phyloP scores from a whole-genome alignment of 2,888 invertebrate species.

The Apotomis turbidana region DNA sequence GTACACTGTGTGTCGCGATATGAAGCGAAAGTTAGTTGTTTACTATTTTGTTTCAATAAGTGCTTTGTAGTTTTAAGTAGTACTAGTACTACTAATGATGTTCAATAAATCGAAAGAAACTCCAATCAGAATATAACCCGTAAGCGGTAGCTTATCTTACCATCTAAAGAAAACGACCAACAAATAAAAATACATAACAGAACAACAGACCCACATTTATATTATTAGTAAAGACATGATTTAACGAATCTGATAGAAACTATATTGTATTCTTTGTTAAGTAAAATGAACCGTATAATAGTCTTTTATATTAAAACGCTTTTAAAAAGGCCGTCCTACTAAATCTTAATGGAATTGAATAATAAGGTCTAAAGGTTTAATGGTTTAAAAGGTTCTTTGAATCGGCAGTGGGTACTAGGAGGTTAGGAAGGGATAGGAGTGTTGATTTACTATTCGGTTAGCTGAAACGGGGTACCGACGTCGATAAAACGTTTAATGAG shows the following conservation, averaged over 20 bases:
- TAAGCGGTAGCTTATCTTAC: constrained; percentile 11
- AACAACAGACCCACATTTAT: constrained; percentile 12
- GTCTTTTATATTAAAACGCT: constrained; percentile 73
- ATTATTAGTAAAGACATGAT: constrained; percentile 45
- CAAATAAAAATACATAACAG: neutral
- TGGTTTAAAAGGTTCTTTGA: constrained; percentile 76
- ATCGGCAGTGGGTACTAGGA: constrained; percentile 64
- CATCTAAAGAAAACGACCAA: constrained; percentile 1
- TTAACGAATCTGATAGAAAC: constrained; percentile 68
- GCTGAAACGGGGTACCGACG: constrained; percentile 70
- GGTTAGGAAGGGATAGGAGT: constrained; percentile 65
- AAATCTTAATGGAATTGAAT: constrained; percentile 79
- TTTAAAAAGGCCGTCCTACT: constrained; percentile 74
- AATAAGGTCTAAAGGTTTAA: constrained; percentile 80
- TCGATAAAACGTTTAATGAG: constrained; percentile 82
- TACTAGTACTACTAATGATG: too few species aligned
- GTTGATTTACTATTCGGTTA: constrained; percentile 73
- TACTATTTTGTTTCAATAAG: too few species aligned
- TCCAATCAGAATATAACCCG: neutral
- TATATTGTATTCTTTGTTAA: constrained; percentile 74
- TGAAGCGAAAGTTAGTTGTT: too few species aligned
- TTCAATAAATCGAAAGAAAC: neutral
- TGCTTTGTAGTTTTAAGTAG: too few species aligned
- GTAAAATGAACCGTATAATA: constrained; percentile 76
- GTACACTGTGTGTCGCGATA: too few species aligned